A percentile compares a stretch with the other conserved stretches of the same genome.
phyloP scores from a whole-genome alignment of 2,797 vertebrate genomes.

The Sarcophilus harrisii region DNA sequence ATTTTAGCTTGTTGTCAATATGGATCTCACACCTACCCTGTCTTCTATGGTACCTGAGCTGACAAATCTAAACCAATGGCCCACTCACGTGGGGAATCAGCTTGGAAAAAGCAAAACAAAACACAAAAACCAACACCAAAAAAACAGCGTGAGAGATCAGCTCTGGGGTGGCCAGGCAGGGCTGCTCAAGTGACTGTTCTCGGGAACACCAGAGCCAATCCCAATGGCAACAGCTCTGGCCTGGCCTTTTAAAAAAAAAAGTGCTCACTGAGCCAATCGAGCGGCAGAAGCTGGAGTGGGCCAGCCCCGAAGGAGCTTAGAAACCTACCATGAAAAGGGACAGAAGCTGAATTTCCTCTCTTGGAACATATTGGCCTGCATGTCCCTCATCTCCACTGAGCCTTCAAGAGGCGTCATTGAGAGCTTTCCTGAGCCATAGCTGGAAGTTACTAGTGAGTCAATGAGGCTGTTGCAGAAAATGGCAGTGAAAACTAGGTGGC shows the following conservation, averaged over 20 bases:
- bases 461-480: neutral
- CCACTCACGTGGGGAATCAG: neutral
- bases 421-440: neutral
- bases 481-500: neutral
- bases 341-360: neutral
- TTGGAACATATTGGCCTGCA: neutral
- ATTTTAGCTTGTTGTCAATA: neutral
- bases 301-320: neutral
- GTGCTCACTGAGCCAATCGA: neutral
- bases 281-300: neutral
- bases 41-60: neutral
- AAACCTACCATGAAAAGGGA: neutral
- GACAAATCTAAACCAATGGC: slow-evolving; percentile 44
- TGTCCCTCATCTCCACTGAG: neutral
- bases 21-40: neutral
- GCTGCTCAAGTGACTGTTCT: neutral
- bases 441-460: neutral
- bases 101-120: neutral
- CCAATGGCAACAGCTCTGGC: neutral
- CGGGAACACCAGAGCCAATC: neutral
- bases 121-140: neutral
- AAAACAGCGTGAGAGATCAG: neutral
- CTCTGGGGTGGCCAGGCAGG: neutral
- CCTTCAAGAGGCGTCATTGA: neutral
- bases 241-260: neutral